A percentile compares a stretch with the other conserved stretches of the same genome.
These are phyloP conservation scores for Phrynocephalus vlangalii DNA, from an alignment of 2,797 vertebrate genomes.

Conservation along the genomic window DNA sequence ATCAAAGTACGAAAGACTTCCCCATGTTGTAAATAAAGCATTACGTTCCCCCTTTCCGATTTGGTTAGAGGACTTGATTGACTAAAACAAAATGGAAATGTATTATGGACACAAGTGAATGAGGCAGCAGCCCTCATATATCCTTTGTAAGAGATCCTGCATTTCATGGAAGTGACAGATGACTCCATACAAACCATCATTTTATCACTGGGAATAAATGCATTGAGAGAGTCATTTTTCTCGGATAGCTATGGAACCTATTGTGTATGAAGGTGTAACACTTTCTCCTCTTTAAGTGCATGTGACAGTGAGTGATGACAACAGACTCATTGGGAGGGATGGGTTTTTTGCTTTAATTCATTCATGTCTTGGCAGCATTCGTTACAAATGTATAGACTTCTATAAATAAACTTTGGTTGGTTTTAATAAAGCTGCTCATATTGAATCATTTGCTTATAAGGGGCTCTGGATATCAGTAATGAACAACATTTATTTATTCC, in stretches of 20 bases:
- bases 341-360: constrained; percentile 76
- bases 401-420: constrained; percentile 84
- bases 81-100: constrained; percentile 16
- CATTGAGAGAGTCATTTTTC: constrained; percentile 63
- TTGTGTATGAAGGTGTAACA: constrained; percentile 76
- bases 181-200: constrained; percentile 50
- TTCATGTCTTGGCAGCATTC: constrained; percentile 78
- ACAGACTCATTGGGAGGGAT: constrained; percentile 65
- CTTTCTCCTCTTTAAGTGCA: constrained; percentile 76
- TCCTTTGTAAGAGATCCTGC: constrained; percentile 54
- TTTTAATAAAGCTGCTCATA: constrained; percentile 75
- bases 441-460: constrained; percentile 58
- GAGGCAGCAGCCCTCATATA: constrained; percentile 32
- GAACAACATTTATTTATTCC: background rate
- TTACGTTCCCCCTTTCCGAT: constrained; percentile 13
- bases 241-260: constrained; percentile 65
- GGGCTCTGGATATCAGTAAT: background rate
- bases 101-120: constrained; percentile 41
- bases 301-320: constrained; percentile 75
- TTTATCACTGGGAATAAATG: constrained; percentile 58
- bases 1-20: constrained; percentile 30
- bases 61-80: background rate
- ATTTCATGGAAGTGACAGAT: constrained; percentile 44
- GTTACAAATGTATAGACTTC: constrained; percentile 79
- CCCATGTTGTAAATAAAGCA: constrained; percentile 29